Percentiles rank a stretch among this genome's conserved stretches.
phyloP scores from a whole-genome alignment of 2,888 invertebrate genomes.

The Noctua pronuba region DNA sequence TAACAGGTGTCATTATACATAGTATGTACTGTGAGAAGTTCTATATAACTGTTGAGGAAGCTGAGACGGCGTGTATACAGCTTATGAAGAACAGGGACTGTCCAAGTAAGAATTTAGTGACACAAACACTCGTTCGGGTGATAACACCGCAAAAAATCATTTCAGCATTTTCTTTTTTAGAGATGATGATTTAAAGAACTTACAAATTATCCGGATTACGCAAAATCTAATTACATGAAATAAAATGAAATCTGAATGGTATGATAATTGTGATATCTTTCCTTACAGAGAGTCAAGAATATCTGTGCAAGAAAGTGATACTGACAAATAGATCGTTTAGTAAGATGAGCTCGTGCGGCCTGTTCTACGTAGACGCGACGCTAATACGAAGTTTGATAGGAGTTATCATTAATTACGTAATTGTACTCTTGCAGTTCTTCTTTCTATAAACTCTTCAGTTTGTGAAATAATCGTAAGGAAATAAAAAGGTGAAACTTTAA shows the following conservation, averaged over 20 bases:
- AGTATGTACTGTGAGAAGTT: constrained; percentile 11
- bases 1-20: neutral
- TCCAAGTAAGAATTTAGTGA: neutral
- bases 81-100: neutral
- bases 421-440: neutral
- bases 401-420: neutral
- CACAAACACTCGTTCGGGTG: too few species aligned
- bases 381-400: neutral
- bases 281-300: constrained; percentile 7
- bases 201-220: too few species aligned
- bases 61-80: constrained; percentile 13
- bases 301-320: constrained; percentile 12
- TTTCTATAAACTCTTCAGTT: neutral
- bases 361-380: neutral
- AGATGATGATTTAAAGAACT: too few species aligned
- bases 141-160: neutral
- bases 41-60: constrained; percentile 8
- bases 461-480: too few species aligned
- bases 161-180: too few species aligned
- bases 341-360: constrained; percentile 17
- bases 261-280: neutral
- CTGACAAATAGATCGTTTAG: neutral
- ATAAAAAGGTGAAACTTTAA: neutral
- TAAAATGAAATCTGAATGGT: neutral
- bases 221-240: neutral